Evolutionary conservation across 2,797 vertebrate genomes (phyloP), one percentile per base, ranked within the genome.

Genomic region (Odontamblyopus lacepedii): DNA sequence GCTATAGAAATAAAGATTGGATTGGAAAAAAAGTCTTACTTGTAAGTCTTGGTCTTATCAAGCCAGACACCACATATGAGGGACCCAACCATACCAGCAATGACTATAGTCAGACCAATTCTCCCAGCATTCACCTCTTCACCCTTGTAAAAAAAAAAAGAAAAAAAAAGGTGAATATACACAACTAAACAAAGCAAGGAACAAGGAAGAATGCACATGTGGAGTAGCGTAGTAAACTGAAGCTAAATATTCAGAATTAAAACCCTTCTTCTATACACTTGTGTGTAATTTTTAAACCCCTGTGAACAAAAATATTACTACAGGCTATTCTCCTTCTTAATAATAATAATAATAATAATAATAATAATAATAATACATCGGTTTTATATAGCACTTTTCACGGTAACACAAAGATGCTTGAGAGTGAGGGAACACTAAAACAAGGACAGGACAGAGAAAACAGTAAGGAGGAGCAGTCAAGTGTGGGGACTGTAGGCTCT

Each of bases 21-120:
- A 35, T 35, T 35, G 35, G 35, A 35, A 38, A n/a, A 55, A 57
- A 26, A 11, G 26, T 91, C 96, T 95, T 94, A 99, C 97, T 97
- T 99, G 95, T 98, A 99, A 12, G 95, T 95, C 93, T 98, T 98
- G 71, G 96, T 96, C 88, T 90, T 96, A 90, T 99, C 98, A 91
- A 99, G 92, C 97, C 98, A 99, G 86, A 98, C 84, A 73, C 98
- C 98, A 35, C 96, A 95, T 85, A 98, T 89, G 81, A 99, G 90
- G 29, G 97, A 97, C 18, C 97, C 97, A 38, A 74, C 85, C 95
- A 99, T 97, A 59, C 98, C 98, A 1, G 96, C 91, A 4, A 98
- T 88, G 76, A 99, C 62, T 56, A 99, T 95, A 55, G 96, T 98
- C 83, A 99, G 93, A 65, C 98, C 98, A 53, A 98, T 98, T 84